Evolutionary conservation across 1,140 invertebrate species (phyloP).

Genomic region (Semibalanus balanoides): DNA sequence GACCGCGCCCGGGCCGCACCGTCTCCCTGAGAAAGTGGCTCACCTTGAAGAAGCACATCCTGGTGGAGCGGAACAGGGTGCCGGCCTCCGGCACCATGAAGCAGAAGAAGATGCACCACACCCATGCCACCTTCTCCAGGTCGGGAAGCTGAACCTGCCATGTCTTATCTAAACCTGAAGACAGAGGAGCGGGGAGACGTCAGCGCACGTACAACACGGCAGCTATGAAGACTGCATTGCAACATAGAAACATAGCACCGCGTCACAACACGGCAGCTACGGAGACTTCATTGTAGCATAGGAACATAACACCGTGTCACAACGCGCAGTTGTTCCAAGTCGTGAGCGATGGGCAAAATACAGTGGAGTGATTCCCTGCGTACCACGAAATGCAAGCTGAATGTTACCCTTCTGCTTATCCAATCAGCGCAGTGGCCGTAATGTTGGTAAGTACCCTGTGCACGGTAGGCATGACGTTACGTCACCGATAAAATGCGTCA

Average conservation of each 20-base stretch:
- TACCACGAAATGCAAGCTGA: no score
- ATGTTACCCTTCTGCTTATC: no score
- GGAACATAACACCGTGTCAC: background rate
- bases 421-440: no score
- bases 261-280: no score
- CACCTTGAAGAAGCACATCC: slow-evolving; percentile 77
- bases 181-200: background rate
- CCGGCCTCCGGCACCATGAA: slow-evolving; percentile 77
- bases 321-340: no score
- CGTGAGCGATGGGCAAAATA: no score
- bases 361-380: no score
- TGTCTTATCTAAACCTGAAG: slow-evolving; percentile 59
- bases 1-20: no score
- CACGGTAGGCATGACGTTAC: no score
- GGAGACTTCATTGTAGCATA: background rate
- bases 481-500: no score
- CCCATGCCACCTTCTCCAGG: slow-evolving; percentile 74
- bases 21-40: background rate
- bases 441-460: no score
- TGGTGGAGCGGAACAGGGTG: slow-evolving; percentile 59
- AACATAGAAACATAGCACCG: background rate
- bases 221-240: background rate
- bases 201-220: background rate
- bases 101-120: slow-evolving; percentile 78
- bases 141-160: slow-evolving; percentile 60